A percentile compares a stretch with the other conserved stretches of the same genome.
Conservation (phyloP, 2,113 vertebrate genomes). For the Aleadryas rufinucha region DNA sequence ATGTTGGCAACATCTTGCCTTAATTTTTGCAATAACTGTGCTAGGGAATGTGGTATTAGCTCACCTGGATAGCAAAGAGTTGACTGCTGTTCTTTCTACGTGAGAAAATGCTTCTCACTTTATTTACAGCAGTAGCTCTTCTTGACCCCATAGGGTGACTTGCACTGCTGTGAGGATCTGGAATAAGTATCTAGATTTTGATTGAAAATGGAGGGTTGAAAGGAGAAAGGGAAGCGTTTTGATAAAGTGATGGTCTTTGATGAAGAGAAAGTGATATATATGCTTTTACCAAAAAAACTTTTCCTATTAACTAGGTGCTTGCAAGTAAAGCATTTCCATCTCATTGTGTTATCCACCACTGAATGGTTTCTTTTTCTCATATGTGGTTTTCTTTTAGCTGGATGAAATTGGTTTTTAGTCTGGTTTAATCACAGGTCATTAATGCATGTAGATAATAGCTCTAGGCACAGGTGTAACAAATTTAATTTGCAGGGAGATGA, state of each 20-base stretch:
- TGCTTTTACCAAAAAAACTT: background rate
- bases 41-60: constrained; percentile 70
- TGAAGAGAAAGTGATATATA: background rate
- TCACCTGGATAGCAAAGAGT: background rate
- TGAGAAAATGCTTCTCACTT: background rate
- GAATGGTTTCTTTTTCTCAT: background rate
- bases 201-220: background rate
- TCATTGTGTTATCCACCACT: background rate
- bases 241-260: background rate
- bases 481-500: background rate
- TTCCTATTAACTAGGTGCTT: background rate
- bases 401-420: background rate
- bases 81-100: background rate
- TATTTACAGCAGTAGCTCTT: background rate
- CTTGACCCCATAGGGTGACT: background rate
- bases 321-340: background rate
- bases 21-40: constrained; percentile 71
- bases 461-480: background rate
- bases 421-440: constrained; percentile 13
- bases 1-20: constrained; percentile 72
- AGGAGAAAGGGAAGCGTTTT: background rate
- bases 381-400: background rate
- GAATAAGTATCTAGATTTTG: background rate
- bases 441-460: background rate
- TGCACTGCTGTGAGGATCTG: background rate